Evolutionary conservation across 1,140 invertebrate genomes (phyloP).

Genomic region (Drosophila sulfurigaster): DNA sequence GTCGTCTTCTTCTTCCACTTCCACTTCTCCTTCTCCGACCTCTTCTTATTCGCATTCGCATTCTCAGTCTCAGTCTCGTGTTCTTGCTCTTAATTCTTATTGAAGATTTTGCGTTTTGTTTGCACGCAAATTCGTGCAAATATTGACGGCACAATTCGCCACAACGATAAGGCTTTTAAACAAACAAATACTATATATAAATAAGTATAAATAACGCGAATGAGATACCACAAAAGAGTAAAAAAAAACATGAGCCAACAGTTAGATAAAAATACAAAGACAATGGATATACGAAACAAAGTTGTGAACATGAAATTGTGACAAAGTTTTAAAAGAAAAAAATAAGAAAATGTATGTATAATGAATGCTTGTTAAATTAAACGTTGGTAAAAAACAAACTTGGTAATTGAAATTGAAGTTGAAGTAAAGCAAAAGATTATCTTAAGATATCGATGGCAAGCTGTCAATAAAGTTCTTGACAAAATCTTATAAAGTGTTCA

Average conservation of each 20-base stretch:
- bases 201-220: background rate
- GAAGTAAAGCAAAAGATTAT: no score
- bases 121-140: constrained; percentile 36
- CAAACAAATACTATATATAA: background rate
- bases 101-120: constrained; percentile 21
- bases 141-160: constrained; percentile 17
- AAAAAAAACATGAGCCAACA: background rate
- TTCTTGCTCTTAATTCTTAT: constrained; percentile 4
- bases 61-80: background rate
- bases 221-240: background rate
- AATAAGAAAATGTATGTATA: no score
- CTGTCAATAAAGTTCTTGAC: no score
- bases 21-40: background rate
- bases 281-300: background rate
- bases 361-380: no score
- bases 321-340: background rate
- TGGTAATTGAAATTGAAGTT: no score
- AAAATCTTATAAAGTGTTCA: no score
- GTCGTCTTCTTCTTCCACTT: background rate
- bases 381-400: no score
- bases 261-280: background rate
- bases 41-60: background rate
- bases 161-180: background rate
- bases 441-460: no score
- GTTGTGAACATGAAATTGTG: background rate